Conservation (phyloP, 2,797 vertebrate species). For the Gobio occitaniae region DNA sequence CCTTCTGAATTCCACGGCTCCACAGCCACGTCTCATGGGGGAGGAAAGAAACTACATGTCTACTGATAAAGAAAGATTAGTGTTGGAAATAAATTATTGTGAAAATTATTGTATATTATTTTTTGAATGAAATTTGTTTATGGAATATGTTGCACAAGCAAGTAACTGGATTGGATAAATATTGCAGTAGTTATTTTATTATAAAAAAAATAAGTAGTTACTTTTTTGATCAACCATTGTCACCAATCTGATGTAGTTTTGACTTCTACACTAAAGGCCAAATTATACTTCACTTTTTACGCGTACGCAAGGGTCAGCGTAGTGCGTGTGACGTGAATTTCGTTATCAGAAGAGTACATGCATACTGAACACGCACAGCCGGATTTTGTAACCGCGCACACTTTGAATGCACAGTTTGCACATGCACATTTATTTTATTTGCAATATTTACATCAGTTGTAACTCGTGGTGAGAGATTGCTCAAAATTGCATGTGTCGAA, state of each 20-base stretch:
- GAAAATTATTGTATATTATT: not conserved
- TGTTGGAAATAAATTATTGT: slow-evolving; percentile 1
- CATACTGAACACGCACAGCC: too few species aligned
- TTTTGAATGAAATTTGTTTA: not conserved
- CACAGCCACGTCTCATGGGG: slow-evolving; percentile 49
- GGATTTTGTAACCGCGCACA: too few species aligned
- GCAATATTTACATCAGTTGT: too few species aligned
- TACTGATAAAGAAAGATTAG: slow-evolving; percentile 51
- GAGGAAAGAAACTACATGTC: slow-evolving; percentile 14
- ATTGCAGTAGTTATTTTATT: not conserved
- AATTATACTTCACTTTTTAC: too few species aligned
- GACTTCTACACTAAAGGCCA: not conserved
- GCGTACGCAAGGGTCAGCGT: too few species aligned
- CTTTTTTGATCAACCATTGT: not conserved
- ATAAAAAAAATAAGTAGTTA: not conserved
- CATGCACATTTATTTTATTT: too few species aligned
- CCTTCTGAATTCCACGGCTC: slow-evolving; percentile 54
- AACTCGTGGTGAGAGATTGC: too few species aligned
- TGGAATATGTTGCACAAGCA: slow-evolving; percentile 1
- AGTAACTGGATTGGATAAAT: not conserved
- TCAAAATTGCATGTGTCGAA: too few species aligned
- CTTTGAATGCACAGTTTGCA: too few species aligned
- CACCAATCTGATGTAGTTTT: not conserved
- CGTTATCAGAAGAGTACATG: too few species aligned
- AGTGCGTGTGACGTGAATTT: too few species aligned